phyloP scores from a whole-genome alignment of 2,113 vertebrate genomes.

The Hypocryptadius cinnamomeus region DNA sequence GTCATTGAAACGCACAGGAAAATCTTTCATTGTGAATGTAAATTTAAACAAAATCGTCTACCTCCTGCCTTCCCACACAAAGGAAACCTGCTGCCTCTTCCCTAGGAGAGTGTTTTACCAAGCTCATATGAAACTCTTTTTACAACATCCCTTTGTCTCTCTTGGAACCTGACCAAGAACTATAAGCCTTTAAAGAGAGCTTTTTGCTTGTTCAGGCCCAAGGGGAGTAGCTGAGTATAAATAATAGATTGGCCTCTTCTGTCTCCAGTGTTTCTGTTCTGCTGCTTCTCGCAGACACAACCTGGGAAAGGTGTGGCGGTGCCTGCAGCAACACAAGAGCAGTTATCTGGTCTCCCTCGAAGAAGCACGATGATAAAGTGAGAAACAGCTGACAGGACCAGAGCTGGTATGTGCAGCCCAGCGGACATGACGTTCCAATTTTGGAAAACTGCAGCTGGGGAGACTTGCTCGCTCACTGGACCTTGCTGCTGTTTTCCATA shows the following conservation, averaged over 20 bases:
- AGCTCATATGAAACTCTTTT: conserved; percentile 40
- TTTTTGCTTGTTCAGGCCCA: conserved; percentile 62
- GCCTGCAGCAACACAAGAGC: neutral
- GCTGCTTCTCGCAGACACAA: conserved; percentile 10
- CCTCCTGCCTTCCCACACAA: conserved; percentile 28
- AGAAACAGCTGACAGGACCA: conserved; percentile 50
- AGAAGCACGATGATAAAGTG: conserved; percentile 38
- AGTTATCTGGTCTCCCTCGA: neutral
- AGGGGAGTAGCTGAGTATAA: conserved; percentile 48
- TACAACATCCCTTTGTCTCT: conserved; percentile 60
- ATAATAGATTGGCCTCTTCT: conserved; percentile 46
- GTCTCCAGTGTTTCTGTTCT: neutral
- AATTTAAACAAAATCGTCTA: conserved; percentile 8
- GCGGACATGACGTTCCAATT: conserved; percentile 31
- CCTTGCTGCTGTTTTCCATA: conserved; percentile 21
- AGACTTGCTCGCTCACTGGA: neutral
- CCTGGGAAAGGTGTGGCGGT: conserved; percentile 21
- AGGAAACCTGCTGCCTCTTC: conserved; percentile 36
- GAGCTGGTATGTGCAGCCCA: conserved; percentile 28
- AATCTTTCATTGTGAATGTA: conserved; percentile 20
- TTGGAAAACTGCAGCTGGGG: conserved; percentile 54
- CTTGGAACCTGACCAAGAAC: conserved; percentile 57
- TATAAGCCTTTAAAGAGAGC: conserved; percentile 49
- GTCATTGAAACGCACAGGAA: neutral
- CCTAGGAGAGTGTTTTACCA: conserved; percentile 32